phyloP scores from a whole-genome alignment of 2,113 vertebrate species.

The Crotalus helleri region DNA sequence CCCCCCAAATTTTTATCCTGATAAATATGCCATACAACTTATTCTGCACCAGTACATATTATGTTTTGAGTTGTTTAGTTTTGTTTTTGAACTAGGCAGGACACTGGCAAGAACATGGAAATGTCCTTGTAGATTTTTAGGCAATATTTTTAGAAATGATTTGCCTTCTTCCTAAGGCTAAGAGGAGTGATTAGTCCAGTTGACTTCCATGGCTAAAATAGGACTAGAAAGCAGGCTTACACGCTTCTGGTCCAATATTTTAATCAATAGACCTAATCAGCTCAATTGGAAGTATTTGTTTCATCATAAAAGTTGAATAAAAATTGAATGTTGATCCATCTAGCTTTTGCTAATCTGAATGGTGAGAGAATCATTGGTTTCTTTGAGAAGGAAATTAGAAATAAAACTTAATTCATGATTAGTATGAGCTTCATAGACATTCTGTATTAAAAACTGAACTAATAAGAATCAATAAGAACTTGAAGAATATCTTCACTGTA shows the following conservation, averaged over 20 bases:
- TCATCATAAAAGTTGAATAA: not conserved
- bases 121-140: not conserved
- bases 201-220: not conserved
- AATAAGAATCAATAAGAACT: not conserved
- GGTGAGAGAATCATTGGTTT: not conserved
- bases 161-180: not conserved
- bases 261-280: not conserved
- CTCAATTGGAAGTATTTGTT: not conserved
- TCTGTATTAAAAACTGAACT: not conserved
- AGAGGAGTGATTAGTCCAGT: not conserved
- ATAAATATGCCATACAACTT: not conserved
- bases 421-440: not conserved
- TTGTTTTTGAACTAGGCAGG: not conserved
- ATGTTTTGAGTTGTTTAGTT: not conserved
- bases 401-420: not conserved
- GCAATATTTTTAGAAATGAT: not conserved
- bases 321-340: not conserved
- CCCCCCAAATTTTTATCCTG: not conserved
- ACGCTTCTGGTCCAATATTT: not conserved
- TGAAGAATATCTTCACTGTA: not conserved
- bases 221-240: not conserved
- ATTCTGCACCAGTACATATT: not conserved
- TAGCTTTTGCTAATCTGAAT: not conserved
- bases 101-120: not conserved
- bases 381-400: not conserved